A percentile compares a stretch with the other conserved stretches of the same genome.
These are phyloP conservation scores for Drosophila ananassae DNA, from an alignment of 1,140 invertebrate species.

Conservation along the genomic window DNA sequence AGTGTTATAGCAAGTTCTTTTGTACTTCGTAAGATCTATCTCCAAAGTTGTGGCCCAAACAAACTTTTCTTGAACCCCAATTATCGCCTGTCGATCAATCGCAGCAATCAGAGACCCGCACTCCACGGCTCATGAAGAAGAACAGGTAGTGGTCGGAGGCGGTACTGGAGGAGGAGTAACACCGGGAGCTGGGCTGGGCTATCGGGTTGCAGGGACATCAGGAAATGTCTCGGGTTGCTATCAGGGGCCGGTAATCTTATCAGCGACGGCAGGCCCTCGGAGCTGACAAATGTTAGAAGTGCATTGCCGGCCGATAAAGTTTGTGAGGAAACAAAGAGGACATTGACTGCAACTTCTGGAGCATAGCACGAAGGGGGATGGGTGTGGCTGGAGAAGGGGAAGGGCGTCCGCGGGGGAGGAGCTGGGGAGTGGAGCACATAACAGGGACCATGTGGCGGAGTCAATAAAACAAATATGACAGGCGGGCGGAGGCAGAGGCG, in stretches of 20 bases:
- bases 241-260: constrained; percentile 62
- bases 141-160: constrained; percentile 1
- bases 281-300: constrained; percentile 70
- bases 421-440: neutral
- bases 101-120: neutral
- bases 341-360: constrained; percentile 73
- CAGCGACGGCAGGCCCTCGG: constrained; percentile 54
- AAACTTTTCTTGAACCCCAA: neutral
- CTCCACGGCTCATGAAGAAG: constrained; percentile 1
- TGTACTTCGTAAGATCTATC: neutral
- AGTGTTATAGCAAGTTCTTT: too few species aligned
- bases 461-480: constrained; percentile 80
- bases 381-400: neutral
- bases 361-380: constrained; percentile 31
- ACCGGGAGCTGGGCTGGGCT: constrained; percentile 23
- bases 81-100: constrained; percentile 26
- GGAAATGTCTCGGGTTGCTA: constrained; percentile 61
- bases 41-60: neutral
- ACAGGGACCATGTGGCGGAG: constrained; percentile 39
- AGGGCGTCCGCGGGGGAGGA: neutral
- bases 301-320: constrained; percentile 39
- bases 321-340: constrained; percentile 68
- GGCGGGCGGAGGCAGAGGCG: constrained; percentile 17
- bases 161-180: constrained; percentile 5
- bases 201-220: constrained; percentile 37